Evolutionary conservation across 2,797 vertebrate species (phyloP), one percentile per base, ranked within the genome.

Genomic region (Falco columbarius): DNA sequence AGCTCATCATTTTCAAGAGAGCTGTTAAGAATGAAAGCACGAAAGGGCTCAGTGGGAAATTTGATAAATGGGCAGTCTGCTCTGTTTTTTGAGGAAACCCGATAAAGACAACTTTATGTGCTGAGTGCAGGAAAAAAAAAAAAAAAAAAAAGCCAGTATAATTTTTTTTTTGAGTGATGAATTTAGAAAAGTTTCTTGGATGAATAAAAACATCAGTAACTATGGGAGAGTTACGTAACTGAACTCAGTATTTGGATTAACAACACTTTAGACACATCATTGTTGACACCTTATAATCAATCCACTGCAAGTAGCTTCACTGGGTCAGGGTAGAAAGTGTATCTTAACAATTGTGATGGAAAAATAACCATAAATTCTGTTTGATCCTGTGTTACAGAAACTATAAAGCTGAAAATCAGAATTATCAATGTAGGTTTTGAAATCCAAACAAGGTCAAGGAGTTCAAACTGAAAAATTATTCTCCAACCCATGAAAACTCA

Each of bases 81-180:
- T 67, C 29, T 76, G 21, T 0, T 32, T 80, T 67, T 46, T 67
- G 29, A 82, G 34, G 38, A 81, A 46, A 80, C 4, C 13, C 44
- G 55, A 66, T 70, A 34, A 90, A 66, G 38, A 72, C 9, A 81
- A 75, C 7, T 88, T 63, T 29, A 46, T 61, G 24, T 34, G 9
- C 5, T 16, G 8, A 1, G 16, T 3, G 2, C 22, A 6, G 8
- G 0, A 5, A 13, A 38, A 42, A 42, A 6, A 13, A 36, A 36
- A 10, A 38, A 38, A 38, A 40, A 66, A 72, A 38, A 32, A 75
- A 7, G 3, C 20, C 10, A 18, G 3, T 12, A 18, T 20, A n/a
- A 32, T 27, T 67, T 80, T 80, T 67, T 67, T 89, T 44, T 9
- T 9, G 16, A 59, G 10, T 26, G 8, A 56, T 46, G 9, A 65